phyloP scores from a whole-genome alignment of 2,113 vertebrate genomes.

The Corvus moneduloides region DNA sequence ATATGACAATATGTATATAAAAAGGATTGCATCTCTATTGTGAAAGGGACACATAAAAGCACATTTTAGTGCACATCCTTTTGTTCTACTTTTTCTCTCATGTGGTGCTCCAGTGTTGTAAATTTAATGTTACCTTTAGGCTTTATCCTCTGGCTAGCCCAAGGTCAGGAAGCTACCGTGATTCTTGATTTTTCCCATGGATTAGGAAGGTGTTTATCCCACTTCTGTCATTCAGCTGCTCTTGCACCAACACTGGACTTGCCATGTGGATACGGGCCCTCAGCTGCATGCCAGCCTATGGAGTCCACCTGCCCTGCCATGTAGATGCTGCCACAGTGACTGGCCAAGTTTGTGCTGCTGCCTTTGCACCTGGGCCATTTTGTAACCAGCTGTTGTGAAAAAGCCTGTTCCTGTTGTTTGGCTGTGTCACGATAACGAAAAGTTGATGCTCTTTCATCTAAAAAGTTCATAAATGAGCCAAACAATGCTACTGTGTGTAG shows the following conservation, averaged over 20 bases:
- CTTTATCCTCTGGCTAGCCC: background rate
- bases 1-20: background rate
- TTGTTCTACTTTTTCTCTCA: background rate
- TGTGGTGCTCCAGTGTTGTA: background rate
- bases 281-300: rapidly evolving
- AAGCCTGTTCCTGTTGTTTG: background rate
- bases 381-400: background rate
- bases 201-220: background rate
- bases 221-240: rapidly evolving
- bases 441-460: background rate
- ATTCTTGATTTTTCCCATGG: background rate
- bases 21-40: background rate
- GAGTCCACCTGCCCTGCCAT: background rate
- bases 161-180: rapidly evolving
- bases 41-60: background rate
- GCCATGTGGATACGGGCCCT: rapidly evolving
- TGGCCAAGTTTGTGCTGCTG: background rate
- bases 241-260: rapidly evolving
- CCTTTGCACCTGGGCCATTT: background rate
- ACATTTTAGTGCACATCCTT: background rate
- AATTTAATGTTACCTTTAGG: background rate
- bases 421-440: background rate
- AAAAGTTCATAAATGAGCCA: background rate
- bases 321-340: background rate
- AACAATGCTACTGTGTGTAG: background rate